phyloP scores from a whole-genome alignment of 2,888 invertebrate genomes.

The Cephus runcator region DNA sequence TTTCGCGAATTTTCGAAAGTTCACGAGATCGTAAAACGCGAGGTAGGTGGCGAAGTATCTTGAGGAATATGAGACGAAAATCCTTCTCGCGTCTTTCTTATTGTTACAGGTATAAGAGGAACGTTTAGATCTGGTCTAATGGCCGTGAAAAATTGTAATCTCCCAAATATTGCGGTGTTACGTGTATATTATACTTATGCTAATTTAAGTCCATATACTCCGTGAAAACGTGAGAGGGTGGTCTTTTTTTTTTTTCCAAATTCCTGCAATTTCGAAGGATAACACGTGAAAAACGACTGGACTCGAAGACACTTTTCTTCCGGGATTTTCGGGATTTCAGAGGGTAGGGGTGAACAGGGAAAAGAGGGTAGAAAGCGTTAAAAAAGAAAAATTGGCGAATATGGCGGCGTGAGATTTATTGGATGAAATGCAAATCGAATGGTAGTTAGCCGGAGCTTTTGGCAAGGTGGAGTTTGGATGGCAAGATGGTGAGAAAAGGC shows the following conservation, averaged over 20 bases:
- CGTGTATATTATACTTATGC: not conserved
- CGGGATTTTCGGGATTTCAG: not conserved
- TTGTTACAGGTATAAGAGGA: not conserved
- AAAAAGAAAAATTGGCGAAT: not conserved
- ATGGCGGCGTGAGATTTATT: constrained; percentile 37
- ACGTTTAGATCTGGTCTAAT: too few relatives aligned
- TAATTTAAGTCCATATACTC: not conserved
- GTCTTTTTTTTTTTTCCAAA: not conserved
- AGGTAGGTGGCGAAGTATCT: not conserved
- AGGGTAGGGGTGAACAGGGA: not conserved
- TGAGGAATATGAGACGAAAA: not conserved
- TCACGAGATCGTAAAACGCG: not conserved
- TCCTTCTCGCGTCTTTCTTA: not conserved
- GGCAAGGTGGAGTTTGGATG: not conserved
- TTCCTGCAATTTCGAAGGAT: not conserved
- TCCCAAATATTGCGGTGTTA: not conserved
- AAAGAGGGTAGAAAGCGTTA: constrained; percentile 13
- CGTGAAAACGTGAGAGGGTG: not conserved
- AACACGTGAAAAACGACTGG: not conserved
- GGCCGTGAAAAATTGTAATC: too few relatives aligned
- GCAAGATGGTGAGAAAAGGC: not conserved
- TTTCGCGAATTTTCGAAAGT: not conserved
- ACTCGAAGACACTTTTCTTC: not conserved
- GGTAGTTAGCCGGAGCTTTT: constrained; percentile 38
- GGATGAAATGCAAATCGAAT: constrained; percentile 55